phyloP scores from a whole-genome alignment of 1,140 invertebrate species.

The Thaumetopoea pityocampa region DNA sequence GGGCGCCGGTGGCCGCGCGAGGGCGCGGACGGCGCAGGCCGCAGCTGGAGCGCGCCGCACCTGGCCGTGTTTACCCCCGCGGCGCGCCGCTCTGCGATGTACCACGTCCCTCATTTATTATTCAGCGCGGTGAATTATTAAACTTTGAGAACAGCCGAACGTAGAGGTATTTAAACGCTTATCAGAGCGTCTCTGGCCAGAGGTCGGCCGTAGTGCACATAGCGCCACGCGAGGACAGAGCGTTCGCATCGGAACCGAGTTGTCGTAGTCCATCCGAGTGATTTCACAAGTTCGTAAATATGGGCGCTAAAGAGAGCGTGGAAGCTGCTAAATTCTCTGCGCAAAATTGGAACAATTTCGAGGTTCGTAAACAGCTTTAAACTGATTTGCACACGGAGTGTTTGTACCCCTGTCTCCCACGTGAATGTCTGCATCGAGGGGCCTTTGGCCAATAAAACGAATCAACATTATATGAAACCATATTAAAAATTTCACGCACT shows the following conservation, averaged over 20 bases:
- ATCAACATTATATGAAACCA: slow-evolving; percentile 39
- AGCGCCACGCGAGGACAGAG: slow-evolving; percentile 63
- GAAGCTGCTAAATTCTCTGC: slow-evolving; percentile 84
- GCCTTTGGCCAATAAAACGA: slow-evolving; percentile 41
- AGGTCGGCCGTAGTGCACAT: slow-evolving; percentile 62
- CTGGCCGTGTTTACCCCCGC: slow-evolving; percentile 64
- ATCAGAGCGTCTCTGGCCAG: slow-evolving; percentile 55
- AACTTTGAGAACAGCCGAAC: slow-evolving; percentile 56
- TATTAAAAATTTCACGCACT: slow-evolving; percentile 48
- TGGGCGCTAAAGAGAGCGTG: slow-evolving; percentile 85
- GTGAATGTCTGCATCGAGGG: slow-evolving; percentile 59
- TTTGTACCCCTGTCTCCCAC: slow-evolving; percentile 64
- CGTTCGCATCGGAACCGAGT: slow-evolving; percentile 62
- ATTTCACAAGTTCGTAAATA: slow-evolving; percentile 68
- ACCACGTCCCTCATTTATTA: slow-evolving; percentile 57
- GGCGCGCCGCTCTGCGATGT: slow-evolving; percentile 49
- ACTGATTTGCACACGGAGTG: slow-evolving; percentile 73
- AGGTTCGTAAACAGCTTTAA: slow-evolving; percentile 78
- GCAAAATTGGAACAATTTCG: slow-evolving; percentile 84
- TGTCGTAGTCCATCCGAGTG: slow-evolving; percentile 68
- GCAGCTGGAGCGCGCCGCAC: slow-evolving; percentile 33
- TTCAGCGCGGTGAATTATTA: slow-evolving; percentile 67
- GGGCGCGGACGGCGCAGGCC: slow-evolving; percentile 28
- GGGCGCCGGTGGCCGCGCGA: slow-evolving; percentile 13
- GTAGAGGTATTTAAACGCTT: slow-evolving; percentile 69